Evolutionary conservation across 2,797 vertebrate genomes (phyloP), one percentile per base, ranked within the genome.

Genomic region (Rhincodon typus): DNA sequence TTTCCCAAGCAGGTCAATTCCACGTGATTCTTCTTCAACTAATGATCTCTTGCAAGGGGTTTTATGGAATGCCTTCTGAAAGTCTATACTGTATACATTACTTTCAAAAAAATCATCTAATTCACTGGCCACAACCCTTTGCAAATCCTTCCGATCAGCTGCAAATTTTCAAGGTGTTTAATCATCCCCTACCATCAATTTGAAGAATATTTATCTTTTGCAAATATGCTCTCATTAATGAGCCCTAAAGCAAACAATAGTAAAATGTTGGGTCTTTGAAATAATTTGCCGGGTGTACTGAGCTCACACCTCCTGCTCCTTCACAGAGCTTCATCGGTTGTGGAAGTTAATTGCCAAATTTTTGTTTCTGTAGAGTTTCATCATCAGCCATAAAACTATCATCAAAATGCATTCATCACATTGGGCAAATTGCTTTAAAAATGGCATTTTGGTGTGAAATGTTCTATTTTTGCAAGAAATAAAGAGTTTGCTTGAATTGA

Each of bases 361-460:
- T 94, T 53, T n/a, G 94, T 77, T 77, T 77, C 70, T 95, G 94
- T 95, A 57, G 50, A 50, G 70, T 95, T 95, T 95, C 70, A 94
- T 46, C 13, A 50, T 19, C n/a, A 77, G 15, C 69, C 4, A 34
- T 95, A 77, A 95, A 95, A 57, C 94, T 77, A 77, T 95, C 94
- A 94, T 94, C 70, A 34, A 72, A 95, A 95, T n/a, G 70, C 5
- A 77, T 72, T 77, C 70, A 95, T 77, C 70, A 57, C 30, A 15
- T 95, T 95, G 50, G 70, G 70, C 17, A 95, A 95, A 57, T 77
- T 95, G 70, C 27, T 95, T 95, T 74, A 77, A 77, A 95, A 77
- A 77, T 50, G 70, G 30, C 46, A 95, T 95, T 77, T 72, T 23
- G 7, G 70, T 53, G 46, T 77, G 69, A 57, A 95, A 57, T n/a